Conservation (phyloP, 2,888 invertebrate species). For the Pyralis farinalis region DNA sequence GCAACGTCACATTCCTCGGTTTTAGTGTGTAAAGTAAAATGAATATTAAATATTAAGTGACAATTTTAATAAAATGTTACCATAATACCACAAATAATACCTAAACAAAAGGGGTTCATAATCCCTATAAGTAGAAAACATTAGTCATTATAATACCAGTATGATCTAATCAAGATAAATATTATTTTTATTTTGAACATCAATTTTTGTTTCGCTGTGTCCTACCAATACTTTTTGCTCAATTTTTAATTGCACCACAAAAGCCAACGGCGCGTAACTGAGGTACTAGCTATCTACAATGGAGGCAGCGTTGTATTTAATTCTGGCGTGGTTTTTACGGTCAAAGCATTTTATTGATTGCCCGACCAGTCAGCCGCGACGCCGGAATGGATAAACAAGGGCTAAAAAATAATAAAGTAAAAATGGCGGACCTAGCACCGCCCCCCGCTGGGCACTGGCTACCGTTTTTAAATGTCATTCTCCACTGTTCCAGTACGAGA, state of each 20-base stretch:
- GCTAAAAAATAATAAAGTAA: slow-evolving; percentile 65
- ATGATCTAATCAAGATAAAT: too few species aligned
- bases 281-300: slow-evolving; percentile 35
- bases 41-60: too few species aligned
- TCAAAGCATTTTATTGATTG: slow-evolving; percentile 75
- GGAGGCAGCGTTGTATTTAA: slow-evolving; percentile 55
- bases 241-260: slow-evolving; percentile 48
- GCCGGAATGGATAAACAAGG: slow-evolving; percentile 75
- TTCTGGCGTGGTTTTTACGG: slow-evolving; percentile 64
- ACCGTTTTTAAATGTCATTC: slow-evolving; percentile 77
- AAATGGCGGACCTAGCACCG: slow-evolving; percentile 68
- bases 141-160: too few species aligned
- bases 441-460: slow-evolving; percentile 70
- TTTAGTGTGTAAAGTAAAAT: too few species aligned
- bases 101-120: too few species aligned
- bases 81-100: too few species aligned
- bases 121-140: too few species aligned
- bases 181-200: too few species aligned
- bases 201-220: not conserved
- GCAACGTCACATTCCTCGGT: too few species aligned
- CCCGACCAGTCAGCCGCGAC: slow-evolving; percentile 66
- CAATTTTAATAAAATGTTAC: too few species aligned
- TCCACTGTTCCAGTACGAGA: slow-evolving; percentile 34
- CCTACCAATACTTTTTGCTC: slow-evolving; percentile 14
- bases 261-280: slow-evolving; percentile 33